These are phyloP conservation scores for Aleiodes testaceus DNA, from an alignment of 2,888 invertebrate species.

Conservation along the genomic window DNA sequence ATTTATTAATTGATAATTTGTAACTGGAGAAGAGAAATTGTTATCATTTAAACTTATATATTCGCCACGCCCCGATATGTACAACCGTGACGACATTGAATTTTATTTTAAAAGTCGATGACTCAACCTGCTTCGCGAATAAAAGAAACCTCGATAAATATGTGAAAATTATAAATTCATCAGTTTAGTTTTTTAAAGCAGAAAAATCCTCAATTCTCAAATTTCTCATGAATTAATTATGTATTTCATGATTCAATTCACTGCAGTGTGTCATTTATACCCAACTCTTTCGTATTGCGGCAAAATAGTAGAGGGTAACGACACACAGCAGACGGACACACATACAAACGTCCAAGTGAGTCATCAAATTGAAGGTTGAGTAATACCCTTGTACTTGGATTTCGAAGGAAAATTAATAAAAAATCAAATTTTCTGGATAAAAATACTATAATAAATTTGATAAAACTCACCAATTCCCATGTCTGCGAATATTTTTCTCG, in stretches of 20 bases:
- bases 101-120: conserved; percentile 31
- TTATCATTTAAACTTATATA: background rate
- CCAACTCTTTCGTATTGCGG: conserved; percentile 1
- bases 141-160: conserved; percentile 47
- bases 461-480: conserved; percentile 81
- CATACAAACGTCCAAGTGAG: conserved; percentile 20
- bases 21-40: background rate
- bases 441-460: background rate
- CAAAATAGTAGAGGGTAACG: conserved; percentile 15
- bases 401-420: too few species aligned
- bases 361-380: conserved; percentile 32
- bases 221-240: background rate
- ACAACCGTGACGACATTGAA: conserved; percentile 13
- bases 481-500: conserved; percentile 82
- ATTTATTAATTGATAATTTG: too few species aligned
- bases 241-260: background rate
- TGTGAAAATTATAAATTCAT: conserved; percentile 24
- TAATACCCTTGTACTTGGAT: conserved; percentile 5
- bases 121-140: conserved; percentile 41
- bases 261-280: background rate
- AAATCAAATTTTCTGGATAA: too few species aligned
- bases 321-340: conserved; percentile 26
- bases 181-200: background rate
- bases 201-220: background rate
- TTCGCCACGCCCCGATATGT: conserved; percentile 1